phyloP scores from a whole-genome alignment of 2,888 invertebrate genomes.

The Bugula neritina region DNA sequence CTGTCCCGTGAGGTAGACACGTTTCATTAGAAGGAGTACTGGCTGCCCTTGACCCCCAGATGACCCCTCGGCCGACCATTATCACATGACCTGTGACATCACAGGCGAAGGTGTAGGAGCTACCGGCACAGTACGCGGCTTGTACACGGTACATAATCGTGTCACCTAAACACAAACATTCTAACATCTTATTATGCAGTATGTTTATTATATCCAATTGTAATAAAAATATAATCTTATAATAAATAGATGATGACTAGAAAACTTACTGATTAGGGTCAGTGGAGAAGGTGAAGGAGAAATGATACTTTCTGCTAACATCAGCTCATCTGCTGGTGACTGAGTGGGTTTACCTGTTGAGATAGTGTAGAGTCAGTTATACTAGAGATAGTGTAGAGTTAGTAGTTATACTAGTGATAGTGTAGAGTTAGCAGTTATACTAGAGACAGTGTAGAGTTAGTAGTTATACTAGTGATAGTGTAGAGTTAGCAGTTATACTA shows the following conservation, averaged over 20 bases:
- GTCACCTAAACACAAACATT: slow-evolving; percentile 10
- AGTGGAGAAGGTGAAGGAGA: too few species aligned
- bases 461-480: too few species aligned
- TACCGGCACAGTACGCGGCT: not conserved
- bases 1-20: not conserved
- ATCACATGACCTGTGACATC: slow-evolving; percentile 4
- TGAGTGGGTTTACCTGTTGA: too few species aligned
- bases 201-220: not conserved
- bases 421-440: too few species aligned
- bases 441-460: too few species aligned
- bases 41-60: not conserved
- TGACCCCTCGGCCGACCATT: not conserved
- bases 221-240: not conserved
- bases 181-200: not conserved
- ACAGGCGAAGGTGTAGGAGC: not conserved
- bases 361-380: too few species aligned
- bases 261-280: too few species aligned
- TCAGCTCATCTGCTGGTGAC: too few species aligned
- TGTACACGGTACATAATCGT: slow-evolving; percentile 11
- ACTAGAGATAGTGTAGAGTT: too few species aligned
- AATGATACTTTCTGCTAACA: too few species aligned
- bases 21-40: not conserved
- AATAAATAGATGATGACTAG: not conserved
- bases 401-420: too few species aligned
- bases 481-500: too few species aligned